These are phyloP conservation scores for Oncopodura yosiiana DNA, from an alignment of 1,140 invertebrate genomes.

Conservation along the genomic window DNA sequence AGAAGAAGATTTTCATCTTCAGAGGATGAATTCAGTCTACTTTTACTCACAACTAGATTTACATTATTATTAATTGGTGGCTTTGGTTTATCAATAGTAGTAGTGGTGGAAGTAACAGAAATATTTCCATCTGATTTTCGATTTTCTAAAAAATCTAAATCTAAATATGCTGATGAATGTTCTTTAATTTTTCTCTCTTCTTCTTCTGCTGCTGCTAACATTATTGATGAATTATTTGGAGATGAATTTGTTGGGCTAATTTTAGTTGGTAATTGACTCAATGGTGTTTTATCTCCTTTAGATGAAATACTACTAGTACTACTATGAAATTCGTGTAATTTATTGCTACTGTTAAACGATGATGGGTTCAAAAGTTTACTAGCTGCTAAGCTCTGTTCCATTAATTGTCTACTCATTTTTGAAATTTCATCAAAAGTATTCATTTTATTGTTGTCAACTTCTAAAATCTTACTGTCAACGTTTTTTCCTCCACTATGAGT, in stretches of 20 bases:
- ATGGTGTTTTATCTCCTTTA: slow-evolving; percentile 26
- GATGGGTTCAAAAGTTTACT: too few species aligned
- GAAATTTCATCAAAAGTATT: slow-evolving; percentile 26
- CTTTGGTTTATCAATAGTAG: too few species aligned
- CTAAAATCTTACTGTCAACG: neutral
- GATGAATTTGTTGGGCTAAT: neutral
- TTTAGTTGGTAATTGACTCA: slow-evolving; percentile 24
- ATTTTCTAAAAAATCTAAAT: slow-evolving; percentile 30
- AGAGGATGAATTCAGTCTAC: neutral
- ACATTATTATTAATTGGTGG: neutral
- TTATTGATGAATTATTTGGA: neutral
- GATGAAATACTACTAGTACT: too few species aligned
- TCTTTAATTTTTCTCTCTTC: neutral
- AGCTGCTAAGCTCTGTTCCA: slow-evolving; percentile 21
- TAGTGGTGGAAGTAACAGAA: neutral
- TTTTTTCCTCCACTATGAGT: neutral
- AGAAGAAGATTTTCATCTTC: slow-evolving; percentile 32
- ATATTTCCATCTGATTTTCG: neutral
- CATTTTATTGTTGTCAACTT: slow-evolving; percentile 1
- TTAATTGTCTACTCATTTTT: slow-evolving; percentile 26
- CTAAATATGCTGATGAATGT: slow-evolving; percentile 10
- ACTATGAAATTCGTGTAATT: too few species aligned
- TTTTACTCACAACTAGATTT: neutral
- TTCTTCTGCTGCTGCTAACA: neutral
- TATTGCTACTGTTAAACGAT: too few species aligned